These are phyloP conservation scores for Carassius auratus DNA, from an alignment of 2,113 vertebrate genomes.

Conservation along the genomic window DNA sequence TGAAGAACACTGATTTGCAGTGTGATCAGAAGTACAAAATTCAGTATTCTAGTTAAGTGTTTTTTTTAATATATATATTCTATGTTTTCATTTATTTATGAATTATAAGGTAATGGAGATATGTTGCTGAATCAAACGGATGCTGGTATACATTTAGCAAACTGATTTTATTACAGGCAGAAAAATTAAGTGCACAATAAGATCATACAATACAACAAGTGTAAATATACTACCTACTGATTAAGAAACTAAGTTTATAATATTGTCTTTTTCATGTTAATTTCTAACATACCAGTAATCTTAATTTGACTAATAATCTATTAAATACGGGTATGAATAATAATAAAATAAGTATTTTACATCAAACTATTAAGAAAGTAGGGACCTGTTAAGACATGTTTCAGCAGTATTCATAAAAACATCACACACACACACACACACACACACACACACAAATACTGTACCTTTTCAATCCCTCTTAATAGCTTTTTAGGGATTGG, in stretches of 20 bases:
- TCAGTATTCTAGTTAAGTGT: too few relatives aligned
- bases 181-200: background rate
- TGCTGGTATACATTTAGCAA: background rate
- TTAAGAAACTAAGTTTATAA: too few relatives aligned
- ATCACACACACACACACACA: too few relatives aligned
- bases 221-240: background rate
- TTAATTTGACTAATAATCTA: background rate
- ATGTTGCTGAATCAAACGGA: too few relatives aligned
- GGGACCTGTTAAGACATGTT: background rate
- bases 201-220: background rate
- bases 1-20: too few relatives aligned
- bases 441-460: background rate
- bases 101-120: too few relatives aligned
- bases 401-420: background rate
- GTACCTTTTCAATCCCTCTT: background rate
- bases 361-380: background rate
- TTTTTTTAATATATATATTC: too few relatives aligned
- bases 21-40: too few relatives aligned
- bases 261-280: too few relatives aligned
- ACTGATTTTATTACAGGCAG: background rate
- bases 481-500: background rate
- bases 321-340: too few relatives aligned
- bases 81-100: too few relatives aligned
- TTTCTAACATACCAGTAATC: background rate
- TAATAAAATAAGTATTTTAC: background rate